Evolutionary conservation across 2,888 invertebrate genomes (phyloP).

Genomic region (Polia nebulosa): DNA sequence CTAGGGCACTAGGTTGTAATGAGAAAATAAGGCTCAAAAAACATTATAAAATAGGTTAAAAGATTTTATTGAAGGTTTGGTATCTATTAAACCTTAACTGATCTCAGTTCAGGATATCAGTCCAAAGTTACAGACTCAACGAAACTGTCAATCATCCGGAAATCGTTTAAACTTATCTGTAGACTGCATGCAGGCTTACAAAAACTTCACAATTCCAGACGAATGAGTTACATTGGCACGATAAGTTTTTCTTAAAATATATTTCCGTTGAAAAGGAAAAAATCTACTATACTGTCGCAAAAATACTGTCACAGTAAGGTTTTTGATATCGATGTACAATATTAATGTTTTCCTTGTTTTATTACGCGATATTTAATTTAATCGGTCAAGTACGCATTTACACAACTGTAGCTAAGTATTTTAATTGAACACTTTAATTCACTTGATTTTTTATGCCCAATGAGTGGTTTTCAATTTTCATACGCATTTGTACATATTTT

Average conservation of each 20-base stretch:
- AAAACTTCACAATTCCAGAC: constrained; percentile 46
- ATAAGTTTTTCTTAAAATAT: constrained; percentile 39
- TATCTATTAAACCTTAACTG: neutral
- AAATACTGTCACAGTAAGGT: neutral
- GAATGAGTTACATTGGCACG: constrained; percentile 20
- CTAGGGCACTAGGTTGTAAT: constrained; percentile 65
- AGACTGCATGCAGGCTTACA: constrained; percentile 14
- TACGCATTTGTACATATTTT: too few relatives aligned
- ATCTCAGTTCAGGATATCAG: constrained; percentile 10
- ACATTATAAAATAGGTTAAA: constrained; percentile 24
- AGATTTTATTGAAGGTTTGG: neutral
- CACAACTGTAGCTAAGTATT: neutral
- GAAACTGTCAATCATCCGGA: constrained; percentile 49
- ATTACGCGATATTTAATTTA: constrained; percentile 18
- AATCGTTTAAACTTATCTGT: constrained; percentile 56
- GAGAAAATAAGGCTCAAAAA: constrained; percentile 42
- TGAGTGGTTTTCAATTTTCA: too few relatives aligned
- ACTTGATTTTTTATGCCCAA: too few relatives aligned
- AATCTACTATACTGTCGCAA: neutral
- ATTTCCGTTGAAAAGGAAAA: constrained; percentile 22
- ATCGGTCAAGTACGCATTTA: neutral
- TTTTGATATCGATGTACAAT: neutral
- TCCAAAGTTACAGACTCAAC: constrained; percentile 1
- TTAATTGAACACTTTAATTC: too few relatives aligned
- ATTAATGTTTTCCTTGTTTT: constrained; percentile 15